Percentiles rank a stretch among this genome's conserved stretches.
Conservation (phyloP, 2,888 invertebrate genomes). For the Subacronicta megacephala region DNA sequence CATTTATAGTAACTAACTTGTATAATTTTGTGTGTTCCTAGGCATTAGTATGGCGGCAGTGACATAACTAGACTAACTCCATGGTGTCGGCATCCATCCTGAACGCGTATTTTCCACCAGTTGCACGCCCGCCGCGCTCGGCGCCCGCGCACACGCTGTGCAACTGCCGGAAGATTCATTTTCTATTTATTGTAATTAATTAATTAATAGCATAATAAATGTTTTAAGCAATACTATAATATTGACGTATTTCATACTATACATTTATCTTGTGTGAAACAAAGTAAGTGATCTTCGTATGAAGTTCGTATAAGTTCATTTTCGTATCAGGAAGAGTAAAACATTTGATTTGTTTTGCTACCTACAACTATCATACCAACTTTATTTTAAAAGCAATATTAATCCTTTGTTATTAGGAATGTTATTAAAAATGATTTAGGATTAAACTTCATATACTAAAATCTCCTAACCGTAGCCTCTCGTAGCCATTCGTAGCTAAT, state of each 20-base stretch:
- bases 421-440: too few species aligned
- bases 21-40: constrained; percentile 65
- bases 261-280: neutral
- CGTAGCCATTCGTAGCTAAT: too few species aligned
- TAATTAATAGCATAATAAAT: constrained; percentile 66
- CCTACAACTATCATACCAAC: too few species aligned
- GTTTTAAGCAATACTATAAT: constrained; percentile 36
- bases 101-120: constrained; percentile 85
- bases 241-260: constrained; percentile 15
- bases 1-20: constrained; percentile 30
- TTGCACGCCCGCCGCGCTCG: constrained; percentile 73
- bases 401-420: too few species aligned
- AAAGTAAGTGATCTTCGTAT: neutral
- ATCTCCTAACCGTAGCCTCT: too few species aligned
- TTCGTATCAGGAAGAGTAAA: too few species aligned
- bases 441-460: too few species aligned
- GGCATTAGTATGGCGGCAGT: constrained; percentile 71
- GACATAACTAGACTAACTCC: constrained; percentile 72
- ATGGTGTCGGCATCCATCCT: constrained; percentile 82
- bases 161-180: constrained; percentile 86
- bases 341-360: too few species aligned
- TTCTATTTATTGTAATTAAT: constrained; percentile 65
- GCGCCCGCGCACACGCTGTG: constrained; percentile 64
- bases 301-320: too few species aligned
- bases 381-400: too few species aligned